phyloP scores from a whole-genome alignment of 2,888 invertebrate species.

The Melanchra persicariae region DNA sequence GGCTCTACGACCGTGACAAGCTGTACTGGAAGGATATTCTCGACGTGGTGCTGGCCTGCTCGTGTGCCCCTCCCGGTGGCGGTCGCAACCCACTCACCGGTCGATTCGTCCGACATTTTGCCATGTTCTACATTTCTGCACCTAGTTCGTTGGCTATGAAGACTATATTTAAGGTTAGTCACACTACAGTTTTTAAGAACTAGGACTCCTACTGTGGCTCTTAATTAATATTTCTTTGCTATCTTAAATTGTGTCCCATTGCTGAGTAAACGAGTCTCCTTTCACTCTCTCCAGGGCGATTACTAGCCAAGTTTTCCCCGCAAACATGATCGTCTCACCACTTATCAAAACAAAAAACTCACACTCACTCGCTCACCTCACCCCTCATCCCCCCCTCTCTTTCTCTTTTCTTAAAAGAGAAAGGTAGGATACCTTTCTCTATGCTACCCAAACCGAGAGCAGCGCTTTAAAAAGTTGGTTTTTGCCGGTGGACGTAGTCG shows the following conservation, averaged over 20 bases:
- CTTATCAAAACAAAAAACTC: too few species aligned
- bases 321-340: too few species aligned
- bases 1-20: constrained; percentile 96
- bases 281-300: too few species aligned
- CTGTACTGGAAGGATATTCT: constrained; percentile 97
- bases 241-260: too few species aligned
- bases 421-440: too few species aligned
- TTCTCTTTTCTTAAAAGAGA: too few species aligned
- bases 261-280: too few species aligned
- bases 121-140: constrained; percentile 95
- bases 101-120: constrained; percentile 97
- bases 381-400: too few species aligned
- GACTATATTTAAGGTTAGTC: constrained; percentile 93
- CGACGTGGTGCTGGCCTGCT: constrained; percentile 95
- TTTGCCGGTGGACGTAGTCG: background rate
- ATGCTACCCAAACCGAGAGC: too few species aligned
- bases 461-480: too few species aligned
- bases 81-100: constrained; percentile 96
- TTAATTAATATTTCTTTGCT: background rate
- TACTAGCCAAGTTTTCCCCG: too few species aligned
- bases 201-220: background rate
- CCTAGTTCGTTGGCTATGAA: constrained; percentile 94
- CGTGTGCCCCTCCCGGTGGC: constrained; percentile 98
- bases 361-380: too few species aligned
- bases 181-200: background rate